Evolutionary conservation across 2,888 invertebrate species (phyloP), one percentile per base, ranked within the genome.

Genomic region (Mellilla xanthometata): DNA sequence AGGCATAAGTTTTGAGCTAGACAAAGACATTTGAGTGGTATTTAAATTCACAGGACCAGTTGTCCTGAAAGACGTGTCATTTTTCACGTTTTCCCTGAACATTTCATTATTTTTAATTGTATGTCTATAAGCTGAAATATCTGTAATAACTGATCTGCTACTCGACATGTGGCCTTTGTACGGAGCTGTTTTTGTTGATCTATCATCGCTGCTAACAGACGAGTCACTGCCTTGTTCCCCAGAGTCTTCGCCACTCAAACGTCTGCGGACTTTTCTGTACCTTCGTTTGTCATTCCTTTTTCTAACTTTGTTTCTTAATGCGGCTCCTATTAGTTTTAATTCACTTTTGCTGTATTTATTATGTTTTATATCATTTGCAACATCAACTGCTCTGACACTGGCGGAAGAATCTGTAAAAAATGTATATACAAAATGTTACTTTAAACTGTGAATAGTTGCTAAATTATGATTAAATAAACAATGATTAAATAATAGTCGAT

Each of bases 221-320:
- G 85, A 85, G 52, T 79, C 68, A 67, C 83, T 82, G 9, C 68
- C 83, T 51, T 66, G 69, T 8, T 81, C 82, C 3, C 78, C 82
- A 0, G 84, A 85, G 48, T 83, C 81, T 59, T 74, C 65, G 0
- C 74, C 72, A 23, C 71, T 73, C 57, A 56, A 71, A 15, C 63
- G 60, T 44, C 62, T 59, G 2, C 53, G 55, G n/a, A 60, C 55
- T 61, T 74, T 81, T 0, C 72, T 26, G 49, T 71, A 72, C 12
- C 61, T 39, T 24, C 75, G 66, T 39, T 76, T 81, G 31, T 75
- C 71, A 54, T 76, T 59, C 60, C 67, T 74, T 54, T 63, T 75
- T 23, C 73, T 60, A 8, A 53, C 29, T 33, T 56, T 45, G 5
- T 58, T 58, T 54, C 74, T 81, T 40, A 70, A 76, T 4, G 80